A percentile compares a stretch with the other conserved stretches of the same genome.
phyloP scores from a whole-genome alignment of 2,888 invertebrate genomes.

The Caenorhabditis sp. region DNA sequence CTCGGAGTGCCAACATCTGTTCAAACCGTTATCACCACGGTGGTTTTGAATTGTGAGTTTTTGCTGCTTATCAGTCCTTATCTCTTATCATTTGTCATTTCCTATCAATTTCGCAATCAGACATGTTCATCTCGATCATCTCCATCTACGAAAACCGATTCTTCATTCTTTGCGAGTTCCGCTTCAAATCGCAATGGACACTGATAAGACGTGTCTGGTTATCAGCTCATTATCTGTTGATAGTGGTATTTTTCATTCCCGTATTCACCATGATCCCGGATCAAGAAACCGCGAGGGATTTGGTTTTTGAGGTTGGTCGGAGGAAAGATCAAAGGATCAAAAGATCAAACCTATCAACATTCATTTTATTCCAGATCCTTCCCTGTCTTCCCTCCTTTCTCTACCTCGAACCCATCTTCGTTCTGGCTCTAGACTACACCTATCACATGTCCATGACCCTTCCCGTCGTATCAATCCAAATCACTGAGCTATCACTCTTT shows the following conservation, averaged over 20 bases:
- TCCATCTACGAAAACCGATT: conserved; percentile 9
- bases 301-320: no score
- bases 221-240: background rate
- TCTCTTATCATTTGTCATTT: no score
- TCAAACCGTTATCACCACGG: background rate
- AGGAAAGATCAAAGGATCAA: no score
- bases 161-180: background rate
- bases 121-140: background rate
- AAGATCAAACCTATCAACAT: no score
- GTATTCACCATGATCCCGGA: background rate
- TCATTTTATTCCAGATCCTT: no score
- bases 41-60: conserved; percentile 8
- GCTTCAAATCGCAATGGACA: background rate
- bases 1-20: background rate
- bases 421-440: no score
- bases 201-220: background rate
- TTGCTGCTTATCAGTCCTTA: background rate
- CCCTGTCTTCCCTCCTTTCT: background rate
- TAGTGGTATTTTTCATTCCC: background rate
- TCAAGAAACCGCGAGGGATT: conserved; percentile 7
- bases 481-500: no score
- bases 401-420: background rate
- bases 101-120: no score
- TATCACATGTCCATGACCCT: no score
- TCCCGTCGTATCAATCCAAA: no score